Evolutionary conservation across 1,140 invertebrate genomes (phyloP).

Genomic region (Ctenoplectra terminalis): DNA sequence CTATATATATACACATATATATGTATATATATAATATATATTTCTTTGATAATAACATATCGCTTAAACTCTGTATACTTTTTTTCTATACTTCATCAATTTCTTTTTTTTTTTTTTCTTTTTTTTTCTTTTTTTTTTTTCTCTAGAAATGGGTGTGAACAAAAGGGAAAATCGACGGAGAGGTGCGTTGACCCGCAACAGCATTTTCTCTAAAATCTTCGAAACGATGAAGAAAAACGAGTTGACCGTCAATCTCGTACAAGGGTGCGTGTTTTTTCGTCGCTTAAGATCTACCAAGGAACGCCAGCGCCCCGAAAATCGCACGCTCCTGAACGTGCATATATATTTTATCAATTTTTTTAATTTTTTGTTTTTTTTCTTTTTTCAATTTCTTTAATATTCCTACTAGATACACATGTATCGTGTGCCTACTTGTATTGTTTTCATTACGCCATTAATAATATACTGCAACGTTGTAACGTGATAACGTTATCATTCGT

Average conservation of each 20-base stretch:
- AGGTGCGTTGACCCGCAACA: slow-evolving; percentile 65
- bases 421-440: slow-evolving; percentile 26
- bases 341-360: slow-evolving; percentile 8
- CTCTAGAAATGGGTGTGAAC: slow-evolving; percentile 52
- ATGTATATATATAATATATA: slow-evolving; percentile 24
- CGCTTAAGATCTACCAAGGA: slow-evolving; percentile 71
- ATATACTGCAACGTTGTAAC: not conserved
- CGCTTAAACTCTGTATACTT: slow-evolving; percentile 31
- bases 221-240: slow-evolving; percentile 32
- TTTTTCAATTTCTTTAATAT: not conserved
- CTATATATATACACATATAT: slow-evolving; percentile 25
- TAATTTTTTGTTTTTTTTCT: not conserved
- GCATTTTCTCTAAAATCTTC: slow-evolving; percentile 28
- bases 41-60: slow-evolving; percentile 37
- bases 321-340: slow-evolving; percentile 32
- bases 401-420: slow-evolving; percentile 17
- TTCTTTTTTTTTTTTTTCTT: slow-evolving; percentile 22
- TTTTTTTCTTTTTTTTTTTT: slow-evolving; percentile 24
- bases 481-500: slow-evolving; percentile 39
- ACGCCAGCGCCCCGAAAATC: slow-evolving; percentile 72
- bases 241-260: not conserved
- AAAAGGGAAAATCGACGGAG: slow-evolving; percentile 33
- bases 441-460: slow-evolving; percentile 15
- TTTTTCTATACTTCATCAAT: slow-evolving; percentile 9
- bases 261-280: slow-evolving; percentile 32